Evolutionary conservation across 2,888 invertebrate species (phyloP).

Genomic region (Caenorhabditis macrosperma): DNA sequence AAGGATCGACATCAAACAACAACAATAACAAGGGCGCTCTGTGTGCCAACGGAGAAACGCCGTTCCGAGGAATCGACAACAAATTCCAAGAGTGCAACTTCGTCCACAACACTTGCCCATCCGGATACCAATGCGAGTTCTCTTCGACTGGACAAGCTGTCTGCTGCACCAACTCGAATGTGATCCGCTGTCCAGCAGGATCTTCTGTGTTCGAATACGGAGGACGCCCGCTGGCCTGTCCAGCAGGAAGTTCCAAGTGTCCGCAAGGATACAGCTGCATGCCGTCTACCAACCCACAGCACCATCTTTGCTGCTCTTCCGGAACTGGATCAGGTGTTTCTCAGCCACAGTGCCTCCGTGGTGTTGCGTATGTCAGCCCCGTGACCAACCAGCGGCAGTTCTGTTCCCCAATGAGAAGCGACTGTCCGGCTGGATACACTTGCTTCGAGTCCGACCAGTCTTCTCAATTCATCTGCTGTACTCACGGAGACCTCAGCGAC

Average conservation of each 20-base stretch:
- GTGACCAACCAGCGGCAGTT: slow-evolving; percentile 61
- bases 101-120: slow-evolving; percentile 78
- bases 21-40: slow-evolving; percentile 47
- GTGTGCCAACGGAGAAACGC: slow-evolving; percentile 64
- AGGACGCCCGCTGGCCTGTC: slow-evolving; percentile 78
- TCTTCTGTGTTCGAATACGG: slow-evolving; percentile 76
- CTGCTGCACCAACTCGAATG: slow-evolving; percentile 67
- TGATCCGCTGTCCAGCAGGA: slow-evolving; percentile 73
- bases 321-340: slow-evolving; percentile 31
- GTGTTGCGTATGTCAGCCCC: slow-evolving; percentile 76
- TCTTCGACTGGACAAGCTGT: slow-evolving; percentile 71
- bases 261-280: slow-evolving; percentile 74
- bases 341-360: slow-evolving; percentile 75
- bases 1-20: slow-evolving; percentile 47
- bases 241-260: slow-evolving; percentile 74
- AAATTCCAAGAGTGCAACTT: slow-evolving; percentile 74
- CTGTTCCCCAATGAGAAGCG: slow-evolving; percentile 68
- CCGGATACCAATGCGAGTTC: slow-evolving; percentile 76
- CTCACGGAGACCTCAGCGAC: slow-evolving; percentile 71
- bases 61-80: slow-evolving; percentile 56
- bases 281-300: slow-evolving; percentile 72
- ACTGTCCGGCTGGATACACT: slow-evolving; percentile 74
- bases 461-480: slow-evolving; percentile 74
- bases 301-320: slow-evolving; percentile 77
- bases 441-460: slow-evolving; percentile 69